phyloP scores from a whole-genome alignment of 2,888 invertebrate species.

The Pristionchus japonicus region DNA sequence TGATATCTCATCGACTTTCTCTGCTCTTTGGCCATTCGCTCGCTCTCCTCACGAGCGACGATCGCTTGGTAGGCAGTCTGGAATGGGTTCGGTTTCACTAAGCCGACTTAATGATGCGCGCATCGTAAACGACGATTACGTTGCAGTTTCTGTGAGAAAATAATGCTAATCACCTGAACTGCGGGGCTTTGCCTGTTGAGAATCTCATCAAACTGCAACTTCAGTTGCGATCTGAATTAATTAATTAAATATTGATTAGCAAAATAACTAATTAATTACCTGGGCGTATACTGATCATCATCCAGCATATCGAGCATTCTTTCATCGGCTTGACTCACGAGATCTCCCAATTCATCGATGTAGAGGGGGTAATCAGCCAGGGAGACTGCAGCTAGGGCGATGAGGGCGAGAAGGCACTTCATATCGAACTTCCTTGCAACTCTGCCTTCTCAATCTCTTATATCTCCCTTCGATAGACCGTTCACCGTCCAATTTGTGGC shows the following conservation, averaged over 20 bases:
- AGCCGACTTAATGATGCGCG: too few relatives aligned
- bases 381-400: too few relatives aligned
- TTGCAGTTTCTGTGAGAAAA: too few relatives aligned
- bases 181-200: not conserved
- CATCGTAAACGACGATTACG: too few relatives aligned
- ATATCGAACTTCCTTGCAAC: not conserved
- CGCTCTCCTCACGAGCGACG: not conserved
- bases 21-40: not conserved
- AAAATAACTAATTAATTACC: not conserved
- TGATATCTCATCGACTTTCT: not conserved
- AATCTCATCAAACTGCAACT: not conserved
- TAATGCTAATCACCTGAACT: conserved; percentile 29
- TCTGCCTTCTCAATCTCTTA: not conserved
- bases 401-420: not conserved
- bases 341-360: conserved; percentile 37
- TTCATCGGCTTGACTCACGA: not conserved
- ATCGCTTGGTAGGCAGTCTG: not conserved
- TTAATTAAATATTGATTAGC: not conserved
- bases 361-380: conserved; percentile 33
- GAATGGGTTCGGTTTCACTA: not conserved
- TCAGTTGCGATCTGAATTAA: not conserved
- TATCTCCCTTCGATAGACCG: not conserved
- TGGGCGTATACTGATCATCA: not conserved
- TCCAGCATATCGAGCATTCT: not conserved
- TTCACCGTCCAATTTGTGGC: not conserved